Base-by-base conservation (phyloP, 2,113 vertebrate species). In the Chaetodon trifascialis region DNA sequence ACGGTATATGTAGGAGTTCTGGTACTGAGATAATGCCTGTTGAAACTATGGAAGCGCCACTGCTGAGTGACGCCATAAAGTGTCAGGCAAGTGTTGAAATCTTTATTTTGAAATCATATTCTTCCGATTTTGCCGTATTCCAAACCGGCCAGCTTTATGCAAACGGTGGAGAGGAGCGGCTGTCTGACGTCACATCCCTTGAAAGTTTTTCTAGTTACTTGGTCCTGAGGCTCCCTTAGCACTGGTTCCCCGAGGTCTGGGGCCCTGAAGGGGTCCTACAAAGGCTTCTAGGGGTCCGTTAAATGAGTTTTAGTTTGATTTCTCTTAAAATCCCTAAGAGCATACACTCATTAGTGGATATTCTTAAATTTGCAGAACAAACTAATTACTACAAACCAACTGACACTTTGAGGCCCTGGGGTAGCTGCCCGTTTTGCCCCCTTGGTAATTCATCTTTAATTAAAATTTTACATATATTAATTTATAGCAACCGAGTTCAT, bases 131-230 rank as follows among this genome's bases (percentile, higher is more conserved):
- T 16, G 34, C 4, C 3, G 23, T 7, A 5, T 25, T 19, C 34
- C 17, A 58, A 17, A 23, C 6, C 11, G 10, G 1, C 21, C 1
- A 52, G 1, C 82, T 83, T 70, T 30, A 81, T 23, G 63, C 7
- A 70, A 79, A 66, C 11, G 11, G 9, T 4, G 66, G 23, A 73
- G 87, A 83, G 89, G 88, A 81, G 73, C 80, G 63, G 85, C 79
- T 86, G 72, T 80, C 73, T 91, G 89, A 87, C 91, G 84, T 93
- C 89, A 92, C 59, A 80, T 83, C 82, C 87, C 68, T 30, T 21
- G 1, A 54, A 88, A 77, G 16, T 49, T 76, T 72, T 40, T 17
- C 42, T 46, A 4, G 19, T 59, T 21, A 70, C 36, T 74, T 73
- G 21, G 47, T 64, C 11, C 44, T 25, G 23, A 23, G 47, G 34